Base-by-base conservation (phyloP, 2,113 vertebrate genomes). In the Cinclus mexicanus region DNA sequence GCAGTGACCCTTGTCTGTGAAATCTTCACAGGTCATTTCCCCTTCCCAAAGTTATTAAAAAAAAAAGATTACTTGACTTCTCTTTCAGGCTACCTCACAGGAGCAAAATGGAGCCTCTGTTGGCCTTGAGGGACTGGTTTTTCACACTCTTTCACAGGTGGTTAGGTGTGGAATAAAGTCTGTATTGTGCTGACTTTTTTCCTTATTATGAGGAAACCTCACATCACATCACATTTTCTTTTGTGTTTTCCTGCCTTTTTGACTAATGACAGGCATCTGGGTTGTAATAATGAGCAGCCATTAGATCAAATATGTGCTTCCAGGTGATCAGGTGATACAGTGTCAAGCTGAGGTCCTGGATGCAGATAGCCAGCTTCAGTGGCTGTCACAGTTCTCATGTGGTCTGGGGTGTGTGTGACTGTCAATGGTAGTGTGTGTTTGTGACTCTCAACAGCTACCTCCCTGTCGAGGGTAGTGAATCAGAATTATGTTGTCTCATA, bases 1-100 rank as follows among this genome's bases (percentile, higher is more conserved):
- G 64, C 72, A 2, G 44, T 93, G 90, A 96, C 90, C 94, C 68
- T 92, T 3, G 2, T 89, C 72, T 92, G 26, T 86, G 68, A 93
- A 94, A 84, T 29, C n/a, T 90, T 81, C 7, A 41, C 4, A n/a
- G 79, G 83, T 96, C 92, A 94, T 80, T 97, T 97, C 95, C 88
- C 31, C n/a, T 95, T 94, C 56, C 47, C 70, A 83, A 72, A 47
- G n/a, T 64, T 79, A 65, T 35, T 74, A 1, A 9, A 52, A 52
- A 63, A 47, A 37, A 65, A 24, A 28, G 13, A 10, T 35, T 19
- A 4, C 20, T 49, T 83, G 24, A 12, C 25, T 63, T 90, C 8
- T 84, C 11, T 46, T 75, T 85, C 50, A 47, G 68, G 17, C 35
- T 77, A 7, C 37, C 89, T 50, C 26, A 57, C 37, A 89, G 55